Evolutionary conservation across 2,797 vertebrate genomes (phyloP).

Genomic region (Erpetoichthys calabaricus): DNA sequence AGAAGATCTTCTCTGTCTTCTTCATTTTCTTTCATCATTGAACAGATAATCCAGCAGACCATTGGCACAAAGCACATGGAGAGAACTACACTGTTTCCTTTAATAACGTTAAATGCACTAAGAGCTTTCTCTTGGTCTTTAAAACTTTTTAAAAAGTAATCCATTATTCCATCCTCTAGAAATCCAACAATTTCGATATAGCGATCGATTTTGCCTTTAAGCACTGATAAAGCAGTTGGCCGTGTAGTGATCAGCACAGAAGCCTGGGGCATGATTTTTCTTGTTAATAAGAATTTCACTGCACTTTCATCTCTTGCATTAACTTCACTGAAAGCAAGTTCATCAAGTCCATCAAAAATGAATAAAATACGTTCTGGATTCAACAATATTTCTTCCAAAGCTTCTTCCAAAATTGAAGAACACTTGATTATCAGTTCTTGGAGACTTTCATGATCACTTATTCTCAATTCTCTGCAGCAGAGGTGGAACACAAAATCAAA

Average conservation of each 20-base stretch:
- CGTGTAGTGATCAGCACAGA: conserved; percentile 19
- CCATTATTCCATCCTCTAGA: neutral
- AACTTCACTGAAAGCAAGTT: conserved; percentile 24
- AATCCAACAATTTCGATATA: conserved; percentile 22
- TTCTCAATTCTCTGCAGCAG: conserved; percentile 20
- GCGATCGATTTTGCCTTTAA: conserved; percentile 7
- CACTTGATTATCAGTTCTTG: conserved; percentile 19
- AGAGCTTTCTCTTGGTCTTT: fast-evolving
- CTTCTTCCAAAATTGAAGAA: conserved; percentile 19
- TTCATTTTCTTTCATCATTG: conserved; percentile 22
- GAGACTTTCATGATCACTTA: conserved; percentile 6
- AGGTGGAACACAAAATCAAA: conserved; percentile 35
- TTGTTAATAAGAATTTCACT: conserved; percentile 27
- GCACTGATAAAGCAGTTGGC: conserved; percentile 11
- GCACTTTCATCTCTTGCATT: conserved; percentile 21
- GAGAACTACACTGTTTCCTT: conserved; percentile 13
- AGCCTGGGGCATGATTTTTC: conserved; percentile 19
- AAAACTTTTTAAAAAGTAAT: conserved; percentile 29
- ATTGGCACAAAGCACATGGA: conserved; percentile 19
- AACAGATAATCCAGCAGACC: conserved; percentile 14
- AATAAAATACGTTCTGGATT: conserved; percentile 21
- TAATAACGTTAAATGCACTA: neutral
- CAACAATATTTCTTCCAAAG: conserved; percentile 21
- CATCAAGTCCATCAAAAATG: conserved; percentile 28
- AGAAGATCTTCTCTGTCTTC: conserved; percentile 12